Evolutionary conservation across 2,113 vertebrate species (phyloP).

Genomic region (Rutilus rutilus): DNA sequence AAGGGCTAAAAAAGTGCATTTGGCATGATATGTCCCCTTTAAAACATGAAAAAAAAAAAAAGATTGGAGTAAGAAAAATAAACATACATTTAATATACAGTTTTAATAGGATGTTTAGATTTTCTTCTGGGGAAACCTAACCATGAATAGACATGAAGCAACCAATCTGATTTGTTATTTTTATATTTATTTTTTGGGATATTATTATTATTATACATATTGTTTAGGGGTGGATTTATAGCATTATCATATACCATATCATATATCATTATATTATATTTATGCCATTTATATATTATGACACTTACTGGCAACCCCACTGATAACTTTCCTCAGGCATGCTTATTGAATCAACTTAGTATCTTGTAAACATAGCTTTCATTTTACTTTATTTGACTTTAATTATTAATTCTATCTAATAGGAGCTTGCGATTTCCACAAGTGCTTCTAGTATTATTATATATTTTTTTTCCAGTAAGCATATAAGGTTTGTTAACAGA

Average conservation of each 20-base stretch:
- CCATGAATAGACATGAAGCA: too few species aligned
- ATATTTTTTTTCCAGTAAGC: not conserved
- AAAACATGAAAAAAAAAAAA: not conserved
- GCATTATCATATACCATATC: too few species aligned
- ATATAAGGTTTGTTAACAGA: not conserved
- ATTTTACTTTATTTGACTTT: not conserved
- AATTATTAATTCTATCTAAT: not conserved
- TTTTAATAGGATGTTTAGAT: not conserved
- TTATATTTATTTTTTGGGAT: too few species aligned
- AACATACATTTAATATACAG: not conserved
- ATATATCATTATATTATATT: too few species aligned
- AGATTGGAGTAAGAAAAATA: not conserved
- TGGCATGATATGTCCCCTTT: too few species aligned
- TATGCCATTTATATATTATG: too few species aligned
- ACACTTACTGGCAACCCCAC: not conserved
- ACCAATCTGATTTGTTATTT: too few species aligned
- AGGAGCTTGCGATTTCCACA: not conserved
- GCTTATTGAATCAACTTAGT: not conserved
- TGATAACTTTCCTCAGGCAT: too few species aligned
- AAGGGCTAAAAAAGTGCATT: too few species aligned
- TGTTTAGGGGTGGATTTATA: too few species aligned
- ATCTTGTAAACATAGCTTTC: not conserved
- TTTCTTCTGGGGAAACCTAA: not conserved
- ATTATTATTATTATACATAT: too few species aligned
- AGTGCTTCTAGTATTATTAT: not conserved